Evolutionary conservation across 37 sponge, comb jelly and placozoan species (phyloP), one percentile per base, ranked within the genome.

Genomic region (Halisarca cf. caerulea): DNA sequence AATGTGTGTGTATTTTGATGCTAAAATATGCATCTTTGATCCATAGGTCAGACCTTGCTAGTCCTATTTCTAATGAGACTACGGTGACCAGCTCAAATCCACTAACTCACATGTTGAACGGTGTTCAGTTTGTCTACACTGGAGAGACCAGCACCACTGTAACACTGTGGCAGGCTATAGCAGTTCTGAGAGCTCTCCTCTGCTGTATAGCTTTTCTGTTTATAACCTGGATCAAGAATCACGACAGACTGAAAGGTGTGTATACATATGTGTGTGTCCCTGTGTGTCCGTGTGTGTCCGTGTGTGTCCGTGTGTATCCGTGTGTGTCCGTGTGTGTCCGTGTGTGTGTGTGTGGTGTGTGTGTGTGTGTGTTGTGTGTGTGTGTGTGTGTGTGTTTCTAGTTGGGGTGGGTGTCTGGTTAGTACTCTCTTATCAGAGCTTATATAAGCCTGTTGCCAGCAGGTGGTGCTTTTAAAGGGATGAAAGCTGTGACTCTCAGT

Each of bases 211-310:
- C 88, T 40, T 88, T 88, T 88, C 8, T 87, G 43, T n/a, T 81
- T 34, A 14, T 78, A 21, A 59, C 81, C 55, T 88, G 88, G 86
- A 14, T 85, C 39, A 53, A 42, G 0, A 40, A 55, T 27, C 25
- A 79, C 30, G 89, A 91, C 66, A 73, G 89, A 77, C 75, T 91
- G 28, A 33, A 66, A 82, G 92, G 92, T 91, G 33, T n/a, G n/a
- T n/a, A n/a, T n/a, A n/a, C n/a, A n/a, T n/a, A n/a, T n/a, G n/a
- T n/a, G n/a, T n/a, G n/a, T n/a, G n/a, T n/a, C n/a, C n/a, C n/a
- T n/a, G n/a, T n/a, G n/a, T n/a, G n/a, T n/a, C n/a, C n/a, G n/a
- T n/a, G n/a, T n/a, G n/a, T n/a, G n/a, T n/a, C n/a, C n/a, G n/a
- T n/a, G n/a, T n/a, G n/a, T n/a, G n/a, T n/a, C n/a, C n/a, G n/a